These are phyloP conservation scores for Euplexia lucipara DNA, from an alignment of 2,888 invertebrate genomes.

Conservation along the genomic window DNA sequence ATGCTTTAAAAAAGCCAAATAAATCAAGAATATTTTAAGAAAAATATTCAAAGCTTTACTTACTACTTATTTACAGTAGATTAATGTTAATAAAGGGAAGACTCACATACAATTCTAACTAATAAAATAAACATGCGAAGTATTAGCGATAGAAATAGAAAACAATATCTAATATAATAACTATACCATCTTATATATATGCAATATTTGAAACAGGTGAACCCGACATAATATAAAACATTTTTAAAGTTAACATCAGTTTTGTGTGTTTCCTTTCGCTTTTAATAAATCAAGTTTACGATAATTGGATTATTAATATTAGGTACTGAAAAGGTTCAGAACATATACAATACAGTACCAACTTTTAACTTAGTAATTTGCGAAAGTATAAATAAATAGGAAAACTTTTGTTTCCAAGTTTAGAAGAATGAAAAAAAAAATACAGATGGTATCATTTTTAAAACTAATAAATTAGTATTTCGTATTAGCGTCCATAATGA, in stretches of 20 bases:
- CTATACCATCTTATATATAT: constrained; percentile 45
- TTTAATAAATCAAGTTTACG: background rate
- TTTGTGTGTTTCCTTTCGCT: constrained; percentile 9
- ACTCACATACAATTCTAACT: constrained; percentile 35
- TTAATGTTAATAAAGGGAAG: constrained; percentile 49
- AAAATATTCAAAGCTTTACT: constrained; percentile 26
- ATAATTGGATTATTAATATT: background rate
- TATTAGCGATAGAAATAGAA: constrained; percentile 48
- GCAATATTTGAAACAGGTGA: constrained; percentile 6
- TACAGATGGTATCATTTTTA: constrained; percentile 53
- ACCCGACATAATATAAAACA: background rate
- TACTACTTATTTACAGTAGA: constrained; percentile 30
- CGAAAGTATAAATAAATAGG: too few relatives aligned
- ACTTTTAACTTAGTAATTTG: too few relatives aligned
- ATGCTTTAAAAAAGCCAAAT: constrained; percentile 8
- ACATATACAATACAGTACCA: too few relatives aligned
- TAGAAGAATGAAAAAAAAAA: background rate
- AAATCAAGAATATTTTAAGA: background rate
- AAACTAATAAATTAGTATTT: constrained; percentile 57
- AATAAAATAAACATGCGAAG: constrained; percentile 54
- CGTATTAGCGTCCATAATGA: constrained; percentile 56
- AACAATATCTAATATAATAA: constrained; percentile 15
- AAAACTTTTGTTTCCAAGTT: background rate
- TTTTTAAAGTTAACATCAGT: constrained; percentile 1
- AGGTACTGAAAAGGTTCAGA: background rate